Percentiles rank a stretch among this genome's conserved stretches.
Conservation (phyloP, 2,113 vertebrate genomes). For the Mixornis gularis region DNA sequence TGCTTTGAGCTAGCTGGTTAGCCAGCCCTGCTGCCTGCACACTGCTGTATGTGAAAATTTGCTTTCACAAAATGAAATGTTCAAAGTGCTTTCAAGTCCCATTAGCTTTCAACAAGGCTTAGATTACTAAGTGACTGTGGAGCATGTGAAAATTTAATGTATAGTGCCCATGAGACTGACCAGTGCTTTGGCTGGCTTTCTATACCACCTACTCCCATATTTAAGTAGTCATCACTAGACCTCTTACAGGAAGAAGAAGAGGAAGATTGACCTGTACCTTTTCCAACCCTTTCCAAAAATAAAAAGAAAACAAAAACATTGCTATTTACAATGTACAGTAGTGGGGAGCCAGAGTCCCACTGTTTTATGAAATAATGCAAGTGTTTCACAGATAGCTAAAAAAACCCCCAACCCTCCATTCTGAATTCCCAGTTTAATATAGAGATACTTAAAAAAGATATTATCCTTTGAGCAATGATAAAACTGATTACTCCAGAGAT, state of each 20-base stretch:
- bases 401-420: background rate
- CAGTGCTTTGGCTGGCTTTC: background rate
- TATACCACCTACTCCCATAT: background rate
- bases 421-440: slow-evolving; percentile 2
- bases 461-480: background rate
- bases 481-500: background rate
- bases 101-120: slow-evolving; percentile 31
- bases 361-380: background rate
- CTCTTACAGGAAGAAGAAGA: background rate
- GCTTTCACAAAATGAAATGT: slow-evolving; percentile 26
- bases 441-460: background rate
- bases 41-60: background rate
- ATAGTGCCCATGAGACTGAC: background rate
- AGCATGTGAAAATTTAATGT: background rate
- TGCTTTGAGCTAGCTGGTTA: background rate
- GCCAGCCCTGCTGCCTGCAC: background rate
- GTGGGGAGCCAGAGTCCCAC: background rate
- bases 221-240: background rate
- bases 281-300: background rate
- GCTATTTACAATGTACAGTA: background rate
- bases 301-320: background rate
- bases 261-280: background rate
- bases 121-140: slow-evolving; percentile 5
- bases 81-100: slow-evolving; percentile 37
- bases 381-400: background rate